A percentile compares a stretch with the other conserved stretches of the same genome.
Conservation (phyloP, 2,797 vertebrate genomes). For the Acanthornis magna region DNA sequence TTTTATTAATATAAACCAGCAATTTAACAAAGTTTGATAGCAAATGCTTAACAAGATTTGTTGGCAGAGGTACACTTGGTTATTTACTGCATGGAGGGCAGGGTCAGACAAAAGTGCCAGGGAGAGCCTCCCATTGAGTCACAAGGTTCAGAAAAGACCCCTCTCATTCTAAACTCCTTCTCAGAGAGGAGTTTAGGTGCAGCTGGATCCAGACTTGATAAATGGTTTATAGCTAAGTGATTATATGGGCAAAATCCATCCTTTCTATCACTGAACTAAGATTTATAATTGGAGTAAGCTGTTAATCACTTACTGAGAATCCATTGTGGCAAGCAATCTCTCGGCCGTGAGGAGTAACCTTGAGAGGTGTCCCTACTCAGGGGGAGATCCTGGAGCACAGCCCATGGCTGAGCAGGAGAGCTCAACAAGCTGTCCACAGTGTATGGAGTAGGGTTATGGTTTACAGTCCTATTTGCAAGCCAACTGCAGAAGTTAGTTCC, state of each 20-base stretch:
- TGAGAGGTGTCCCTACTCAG: too few relatives aligned
- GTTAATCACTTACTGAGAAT: background rate
- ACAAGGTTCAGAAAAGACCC: background rate
- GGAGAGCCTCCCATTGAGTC: background rate
- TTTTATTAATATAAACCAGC: background rate
- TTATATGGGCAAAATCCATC: background rate
- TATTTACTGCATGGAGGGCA: background rate
- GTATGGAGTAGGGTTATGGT: background rate
- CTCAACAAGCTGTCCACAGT: background rate
- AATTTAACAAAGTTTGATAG: background rate
- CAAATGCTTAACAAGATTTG: background rate
- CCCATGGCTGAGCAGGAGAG: rapidly evolving
- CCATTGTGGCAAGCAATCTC: background rate
- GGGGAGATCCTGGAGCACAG: background rate
- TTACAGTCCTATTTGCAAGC: background rate
- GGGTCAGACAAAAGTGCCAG: background rate
- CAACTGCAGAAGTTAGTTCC: background rate
- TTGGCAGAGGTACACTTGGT: background rate
- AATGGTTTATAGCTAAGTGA: background rate
- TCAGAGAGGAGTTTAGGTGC: background rate
- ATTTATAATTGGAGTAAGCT: background rate
- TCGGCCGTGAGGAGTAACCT: background rate
- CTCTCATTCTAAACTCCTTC: background rate
- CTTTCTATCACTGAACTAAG: background rate
- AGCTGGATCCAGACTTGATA: background rate